These are phyloP conservation scores for Australoheros facetus DNA, from an alignment of 2,797 vertebrate genomes.

Conservation along the genomic window DNA sequence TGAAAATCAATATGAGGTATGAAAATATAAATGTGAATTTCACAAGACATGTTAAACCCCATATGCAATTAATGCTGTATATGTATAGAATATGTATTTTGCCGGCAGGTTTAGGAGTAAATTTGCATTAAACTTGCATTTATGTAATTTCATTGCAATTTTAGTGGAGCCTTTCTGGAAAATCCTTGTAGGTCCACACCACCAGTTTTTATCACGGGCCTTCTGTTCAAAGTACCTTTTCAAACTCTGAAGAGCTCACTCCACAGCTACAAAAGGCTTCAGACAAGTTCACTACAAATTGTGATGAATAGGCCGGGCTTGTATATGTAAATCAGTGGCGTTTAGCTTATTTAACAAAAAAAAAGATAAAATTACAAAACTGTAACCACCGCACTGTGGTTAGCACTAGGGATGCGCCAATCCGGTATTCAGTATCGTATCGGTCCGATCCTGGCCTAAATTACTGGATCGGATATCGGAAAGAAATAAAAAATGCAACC, in stretches of 20 bases:
- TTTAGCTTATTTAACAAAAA: not conserved
- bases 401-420: no score
- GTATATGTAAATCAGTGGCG: not conserved
- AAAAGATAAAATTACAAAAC: not conserved
- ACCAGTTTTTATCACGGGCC: not conserved
- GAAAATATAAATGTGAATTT: no score
- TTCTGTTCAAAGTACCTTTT: not conserved
- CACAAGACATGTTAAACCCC: not conserved
- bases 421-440: no score
- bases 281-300: conserved; percentile 1
- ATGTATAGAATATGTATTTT: not conserved
- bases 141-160: not conserved
- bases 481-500: no score
- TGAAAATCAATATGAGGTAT: accelerated
- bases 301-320: not conserved
- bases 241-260: not conserved
- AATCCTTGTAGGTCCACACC: not conserved
- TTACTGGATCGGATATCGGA: no score
- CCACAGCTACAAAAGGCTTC: not conserved
- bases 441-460: no score
- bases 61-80: not conserved
- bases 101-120: not conserved
- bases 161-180: not conserved
- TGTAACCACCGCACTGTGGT: no score
- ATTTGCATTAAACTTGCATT: not conserved